phyloP scores from a whole-genome alignment of 64 coral and sea anemone genomes.

The Actinia tenebrosa region DNA sequence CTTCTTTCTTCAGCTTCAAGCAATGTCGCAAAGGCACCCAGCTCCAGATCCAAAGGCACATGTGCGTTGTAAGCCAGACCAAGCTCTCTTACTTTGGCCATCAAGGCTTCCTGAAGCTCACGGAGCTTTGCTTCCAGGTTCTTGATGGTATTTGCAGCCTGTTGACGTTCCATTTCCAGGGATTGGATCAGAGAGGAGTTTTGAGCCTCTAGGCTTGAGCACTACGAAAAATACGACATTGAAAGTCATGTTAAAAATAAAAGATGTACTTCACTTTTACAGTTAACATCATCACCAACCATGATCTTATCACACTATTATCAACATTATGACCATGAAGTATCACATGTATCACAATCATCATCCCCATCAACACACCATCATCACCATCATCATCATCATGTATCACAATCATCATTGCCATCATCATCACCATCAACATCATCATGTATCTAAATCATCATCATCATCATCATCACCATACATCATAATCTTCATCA shows the following conservation, averaged over 20 bases:
- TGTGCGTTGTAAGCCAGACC: constrained; percentile 94
- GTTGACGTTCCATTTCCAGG: constrained; percentile 90
- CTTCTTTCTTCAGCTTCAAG: constrained; percentile 90
- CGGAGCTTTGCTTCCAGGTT: constrained; percentile 84
- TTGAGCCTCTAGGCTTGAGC: constrained; percentile 84
- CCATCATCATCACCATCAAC: not conserved
- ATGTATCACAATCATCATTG: not conserved
- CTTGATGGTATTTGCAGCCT: constrained; percentile 83
- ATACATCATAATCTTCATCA: too few relatives aligned
- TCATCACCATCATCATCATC: not conserved
- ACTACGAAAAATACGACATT: constrained; percentile 33
- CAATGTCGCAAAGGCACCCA: constrained; percentile 87
- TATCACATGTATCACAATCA: not conserved
- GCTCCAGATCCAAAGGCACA: constrained; percentile 79
- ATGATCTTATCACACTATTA: not conserved
- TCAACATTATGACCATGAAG: not conserved
- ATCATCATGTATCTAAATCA: not conserved
- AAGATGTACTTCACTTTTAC: not conserved
- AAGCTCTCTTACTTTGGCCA: constrained; percentile 93
- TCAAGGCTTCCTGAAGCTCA: constrained; percentile 86
- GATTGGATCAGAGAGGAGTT: constrained; percentile 86
- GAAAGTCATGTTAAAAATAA: not conserved
- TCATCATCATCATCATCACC: too few relatives aligned
- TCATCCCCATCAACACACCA: not conserved
- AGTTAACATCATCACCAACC: not conserved